A percentile compares a stretch with the other conserved stretches of the same genome.
These are phyloP conservation scores for Brotula barbata DNA, from an alignment of 2,797 vertebrate species.

Conservation along the genomic window DNA sequence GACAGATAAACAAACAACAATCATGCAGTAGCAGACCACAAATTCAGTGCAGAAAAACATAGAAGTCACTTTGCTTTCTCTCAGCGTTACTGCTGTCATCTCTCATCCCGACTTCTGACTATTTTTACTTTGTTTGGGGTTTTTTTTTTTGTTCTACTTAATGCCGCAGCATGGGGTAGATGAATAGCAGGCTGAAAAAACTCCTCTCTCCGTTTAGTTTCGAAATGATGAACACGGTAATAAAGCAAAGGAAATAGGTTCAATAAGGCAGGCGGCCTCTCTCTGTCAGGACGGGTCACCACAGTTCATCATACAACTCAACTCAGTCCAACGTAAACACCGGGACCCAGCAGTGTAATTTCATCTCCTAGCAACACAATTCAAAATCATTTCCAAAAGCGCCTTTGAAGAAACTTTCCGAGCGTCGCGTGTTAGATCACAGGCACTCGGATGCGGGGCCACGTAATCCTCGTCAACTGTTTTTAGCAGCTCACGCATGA, in stretches of 20 bases:
- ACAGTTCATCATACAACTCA: conserved; percentile 65
- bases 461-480: no score
- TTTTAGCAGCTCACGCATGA: conserved; percentile 38
- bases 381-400: conserved; percentile 56
- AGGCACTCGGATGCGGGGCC: no score
- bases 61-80: conserved; percentile 17
- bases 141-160: conserved; percentile 19
- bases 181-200: conserved; percentile 34
- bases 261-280: conserved; percentile 58
- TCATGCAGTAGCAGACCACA: conserved; percentile 58
- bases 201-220: conserved; percentile 38
- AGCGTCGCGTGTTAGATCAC: conserved; percentile 38
- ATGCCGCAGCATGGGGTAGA: conserved; percentile 4
- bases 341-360: conserved; percentile 60
- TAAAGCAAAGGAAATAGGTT: conserved; percentile 68
- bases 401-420: conserved; percentile 65
- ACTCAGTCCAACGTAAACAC: conserved; percentile 65
- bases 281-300: conserved; percentile 53
- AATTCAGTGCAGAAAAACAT: conserved; percentile 24
- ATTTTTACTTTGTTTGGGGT: conserved; percentile 14
- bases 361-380: conserved; percentile 64
- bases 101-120: neutral
- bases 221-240: conserved; percentile 54
- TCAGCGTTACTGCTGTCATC: conserved; percentile 9
- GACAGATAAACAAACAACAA: conserved; percentile 54